Conservation (phyloP, 2,113 vertebrate genomes). For the Apodemus speciosus region DNA sequence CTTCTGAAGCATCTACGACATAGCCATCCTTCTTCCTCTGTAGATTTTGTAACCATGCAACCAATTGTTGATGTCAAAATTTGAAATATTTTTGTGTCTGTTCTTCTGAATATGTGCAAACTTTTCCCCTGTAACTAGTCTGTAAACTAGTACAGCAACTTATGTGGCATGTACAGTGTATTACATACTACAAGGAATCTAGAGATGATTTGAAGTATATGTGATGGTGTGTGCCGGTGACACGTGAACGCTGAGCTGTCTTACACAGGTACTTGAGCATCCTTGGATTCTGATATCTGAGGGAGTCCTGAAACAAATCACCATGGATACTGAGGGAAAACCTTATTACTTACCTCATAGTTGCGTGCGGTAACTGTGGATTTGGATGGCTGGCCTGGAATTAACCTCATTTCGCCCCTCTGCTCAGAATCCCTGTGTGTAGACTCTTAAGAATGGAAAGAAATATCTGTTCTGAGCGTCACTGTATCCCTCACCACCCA, state of each 20-base stretch:
- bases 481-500: too few relatives aligned
- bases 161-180: too few relatives aligned
- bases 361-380: not conserved
- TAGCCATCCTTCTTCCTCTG: not conserved
- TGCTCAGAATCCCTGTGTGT: not conserved
- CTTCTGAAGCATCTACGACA: not conserved
- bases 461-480: not conserved
- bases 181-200: not conserved
- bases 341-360: not conserved
- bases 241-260: not conserved
- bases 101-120: not conserved
- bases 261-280: not conserved
- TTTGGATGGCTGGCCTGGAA: not conserved
- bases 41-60: not conserved
- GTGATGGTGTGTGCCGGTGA: not conserved
- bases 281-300: not conserved
- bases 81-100: not conserved
- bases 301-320: not conserved
- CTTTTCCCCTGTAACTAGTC: not conserved
- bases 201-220: not conserved
- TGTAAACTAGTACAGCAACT: not conserved
- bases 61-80: not conserved
- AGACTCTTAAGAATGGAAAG: not conserved
- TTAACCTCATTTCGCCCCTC: not conserved
- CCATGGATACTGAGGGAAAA: not conserved